Evolutionary conservation across 2,797 vertebrate species (phyloP), one percentile per base, ranked within the genome.

Genomic region (Semaprochilodus insignis): DNA sequence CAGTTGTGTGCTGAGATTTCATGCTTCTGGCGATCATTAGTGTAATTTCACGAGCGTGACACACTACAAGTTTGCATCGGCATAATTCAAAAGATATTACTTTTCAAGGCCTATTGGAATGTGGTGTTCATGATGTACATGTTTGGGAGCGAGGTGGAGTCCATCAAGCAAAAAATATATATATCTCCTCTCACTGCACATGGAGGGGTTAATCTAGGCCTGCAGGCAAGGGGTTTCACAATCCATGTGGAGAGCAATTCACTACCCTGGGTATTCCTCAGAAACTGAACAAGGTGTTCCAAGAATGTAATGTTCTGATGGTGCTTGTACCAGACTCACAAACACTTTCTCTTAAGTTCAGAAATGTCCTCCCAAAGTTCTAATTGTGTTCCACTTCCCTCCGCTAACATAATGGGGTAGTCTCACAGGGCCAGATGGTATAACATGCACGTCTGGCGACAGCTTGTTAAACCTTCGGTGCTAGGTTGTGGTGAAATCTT

Each of bases 81-180:
- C 65, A 81, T 60, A 62, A 48, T 71, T 59, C 17, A 40, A 19
- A 59, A 60, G 66, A 72, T 77, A 71, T 77, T 59, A n/a, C 17
- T 78, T 77, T 83, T 78, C 11, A 73, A 71, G 63, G 31, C 48
- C 52, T 77, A n/a, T 15, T 60, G 63, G 15, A 83, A 83, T 69
- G 34, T 57, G 51, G 52, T 57, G 55, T 59, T 74, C 52, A 73
- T n/a, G 54, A 74, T n/a, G 54, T 36, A 27, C 55, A 60, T 60
- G 54, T 40, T 57, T 74, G 19, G 73, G 27, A 74, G 44, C 36
- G 31, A 74, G 72, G 54, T 40, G 31, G 11, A 25, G 54, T 17
- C 31, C 21, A 74, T 10, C 34, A 21, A 21, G 31, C 19, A 52
- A 73, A 67, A 62, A 27, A 59, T 15, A 74, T 31, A 31, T 31